Evolutionary conservation across 2,888 invertebrate species (phyloP).

Genomic region (Leuctra nigra): DNA sequence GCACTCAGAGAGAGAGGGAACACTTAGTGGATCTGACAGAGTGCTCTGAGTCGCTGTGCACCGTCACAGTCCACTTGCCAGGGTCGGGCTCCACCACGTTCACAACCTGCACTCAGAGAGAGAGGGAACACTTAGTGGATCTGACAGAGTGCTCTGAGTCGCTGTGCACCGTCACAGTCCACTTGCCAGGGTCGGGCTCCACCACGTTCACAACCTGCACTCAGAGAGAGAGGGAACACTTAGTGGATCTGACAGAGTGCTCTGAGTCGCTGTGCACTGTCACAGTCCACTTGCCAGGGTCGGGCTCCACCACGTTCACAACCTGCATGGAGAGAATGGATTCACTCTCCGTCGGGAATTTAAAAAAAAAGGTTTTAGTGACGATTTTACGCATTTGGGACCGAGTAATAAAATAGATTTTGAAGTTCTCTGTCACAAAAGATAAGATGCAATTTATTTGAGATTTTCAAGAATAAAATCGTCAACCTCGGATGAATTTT

Average conservation of each 20-base stretch:
- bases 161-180: slow-evolving; percentile 54
- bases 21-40: slow-evolving; percentile 56
- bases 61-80: slow-evolving; percentile 57
- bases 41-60: slow-evolving; percentile 54
- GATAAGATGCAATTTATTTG: too few species aligned
- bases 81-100: slow-evolving; percentile 58
- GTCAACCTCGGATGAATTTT: too few species aligned
- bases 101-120: too few species aligned
- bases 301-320: slow-evolving; percentile 56
- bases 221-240: too few species aligned
- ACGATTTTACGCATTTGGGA: too few species aligned
- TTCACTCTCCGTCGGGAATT: slow-evolving; percentile 46
- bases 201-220: slow-evolving; percentile 56
- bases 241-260: slow-evolving; percentile 60
- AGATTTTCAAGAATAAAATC: too few species aligned
- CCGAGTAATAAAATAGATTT: not conserved
- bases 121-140: too few species aligned
- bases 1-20: too few species aligned
- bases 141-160: slow-evolving; percentile 57
- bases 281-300: slow-evolving; percentile 59
- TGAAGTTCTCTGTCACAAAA: too few species aligned
- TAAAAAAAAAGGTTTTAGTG: too few species aligned
- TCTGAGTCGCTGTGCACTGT: slow-evolving; percentile 51
- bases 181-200: slow-evolving; percentile 59
- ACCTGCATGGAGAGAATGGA: slow-evolving; percentile 46